Percentiles rank a stretch among this genome's conserved stretches.
phyloP scores from a whole-genome alignment of 1,140 invertebrate genomes.

The Nomia melanderi region DNA sequence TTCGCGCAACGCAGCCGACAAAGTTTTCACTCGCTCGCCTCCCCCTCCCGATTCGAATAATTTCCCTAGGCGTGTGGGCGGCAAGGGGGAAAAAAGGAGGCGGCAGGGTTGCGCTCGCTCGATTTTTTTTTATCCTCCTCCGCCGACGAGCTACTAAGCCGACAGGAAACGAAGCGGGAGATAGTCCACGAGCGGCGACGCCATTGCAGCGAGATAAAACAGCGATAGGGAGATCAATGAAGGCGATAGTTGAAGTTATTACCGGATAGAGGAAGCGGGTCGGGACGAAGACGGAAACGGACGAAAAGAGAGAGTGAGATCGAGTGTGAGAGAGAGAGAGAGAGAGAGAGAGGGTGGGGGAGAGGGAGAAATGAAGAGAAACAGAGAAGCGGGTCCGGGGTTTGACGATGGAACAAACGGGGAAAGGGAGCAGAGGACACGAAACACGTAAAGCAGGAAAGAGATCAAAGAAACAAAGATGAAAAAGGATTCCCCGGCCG shows the following conservation, averaged over 20 bases:
- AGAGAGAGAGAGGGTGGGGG: too few species aligned
- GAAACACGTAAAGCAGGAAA: slow-evolving; percentile 22
- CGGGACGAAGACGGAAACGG: slow-evolving; percentile 34
- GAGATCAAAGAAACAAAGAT: slow-evolving; percentile 5
- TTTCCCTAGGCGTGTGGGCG: background rate
- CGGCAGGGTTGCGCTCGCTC: background rate
- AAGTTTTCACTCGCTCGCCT: background rate
- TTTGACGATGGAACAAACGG: slow-evolving; percentile 58
- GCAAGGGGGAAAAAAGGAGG: background rate
- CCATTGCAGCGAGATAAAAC: slow-evolving; percentile 80
- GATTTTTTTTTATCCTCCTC: background rate
- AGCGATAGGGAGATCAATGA: slow-evolving; percentile 81
- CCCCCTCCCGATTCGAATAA: slow-evolving; percentile 16
- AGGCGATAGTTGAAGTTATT: slow-evolving; percentile 80
- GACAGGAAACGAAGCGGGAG: slow-evolving; percentile 55
- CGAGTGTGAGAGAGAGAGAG: too few species aligned
- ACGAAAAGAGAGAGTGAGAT: slow-evolving; percentile 1
- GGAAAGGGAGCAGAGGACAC: slow-evolving; percentile 44
- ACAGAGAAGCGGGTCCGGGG: background rate
- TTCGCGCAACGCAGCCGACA: background rate
- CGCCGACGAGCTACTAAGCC: slow-evolving; percentile 35
- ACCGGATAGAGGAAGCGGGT: slow-evolving; percentile 79
- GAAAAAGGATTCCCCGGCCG: background rate
- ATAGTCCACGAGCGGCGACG: slow-evolving; percentile 71
- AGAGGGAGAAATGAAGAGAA: too few species aligned